phyloP scores from a whole-genome alignment of 2,888 invertebrate species.

The Pachycephus smyrnensis region DNA sequence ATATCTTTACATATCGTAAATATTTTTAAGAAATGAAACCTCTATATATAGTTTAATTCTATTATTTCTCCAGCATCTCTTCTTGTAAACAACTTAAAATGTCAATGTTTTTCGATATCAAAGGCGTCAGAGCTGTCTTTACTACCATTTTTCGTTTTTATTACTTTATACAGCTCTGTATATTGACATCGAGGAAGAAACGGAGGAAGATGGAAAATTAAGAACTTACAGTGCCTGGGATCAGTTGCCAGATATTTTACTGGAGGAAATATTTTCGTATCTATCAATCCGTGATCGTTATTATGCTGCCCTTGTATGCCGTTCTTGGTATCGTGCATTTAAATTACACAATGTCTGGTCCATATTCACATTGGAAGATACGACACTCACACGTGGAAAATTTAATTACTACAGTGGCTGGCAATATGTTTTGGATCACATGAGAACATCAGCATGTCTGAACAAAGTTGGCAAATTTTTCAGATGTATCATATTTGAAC shows the following conservation, averaged over 20 bases:
- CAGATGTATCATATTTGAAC: slow-evolving; percentile 76
- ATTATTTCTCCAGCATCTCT: neutral
- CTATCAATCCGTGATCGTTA: slow-evolving; percentile 78
- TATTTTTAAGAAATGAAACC: neutral
- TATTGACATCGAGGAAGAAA: slow-evolving; percentile 67
- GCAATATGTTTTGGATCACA: slow-evolving; percentile 82
- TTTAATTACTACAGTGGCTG: slow-evolving; percentile 87
- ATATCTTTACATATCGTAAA: neutral
- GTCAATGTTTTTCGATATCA: neutral
- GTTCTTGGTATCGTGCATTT: slow-evolving; percentile 77
- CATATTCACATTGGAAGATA: slow-evolving; percentile 78
- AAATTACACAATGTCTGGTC: slow-evolving; percentile 82
- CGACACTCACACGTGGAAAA: slow-evolving; percentile 78
- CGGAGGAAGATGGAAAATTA: slow-evolving; percentile 58
- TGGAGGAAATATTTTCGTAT: slow-evolving; percentile 80
- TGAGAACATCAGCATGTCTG: slow-evolving; percentile 78
- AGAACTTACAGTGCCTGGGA: slow-evolving; percentile 74
- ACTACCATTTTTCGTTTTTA: neutral
- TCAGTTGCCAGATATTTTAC: slow-evolving; percentile 77
- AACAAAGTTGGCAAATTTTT: slow-evolving; percentile 77
- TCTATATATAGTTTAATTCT: neutral
- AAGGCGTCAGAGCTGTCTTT: neutral
- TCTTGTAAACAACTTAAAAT: neutral
- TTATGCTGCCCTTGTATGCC: slow-evolving; percentile 79
- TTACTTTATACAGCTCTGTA: slow-evolving; percentile 65